phyloP scores from a whole-genome alignment of 2,113 vertebrate species.

The Catharus minimus region DNA sequence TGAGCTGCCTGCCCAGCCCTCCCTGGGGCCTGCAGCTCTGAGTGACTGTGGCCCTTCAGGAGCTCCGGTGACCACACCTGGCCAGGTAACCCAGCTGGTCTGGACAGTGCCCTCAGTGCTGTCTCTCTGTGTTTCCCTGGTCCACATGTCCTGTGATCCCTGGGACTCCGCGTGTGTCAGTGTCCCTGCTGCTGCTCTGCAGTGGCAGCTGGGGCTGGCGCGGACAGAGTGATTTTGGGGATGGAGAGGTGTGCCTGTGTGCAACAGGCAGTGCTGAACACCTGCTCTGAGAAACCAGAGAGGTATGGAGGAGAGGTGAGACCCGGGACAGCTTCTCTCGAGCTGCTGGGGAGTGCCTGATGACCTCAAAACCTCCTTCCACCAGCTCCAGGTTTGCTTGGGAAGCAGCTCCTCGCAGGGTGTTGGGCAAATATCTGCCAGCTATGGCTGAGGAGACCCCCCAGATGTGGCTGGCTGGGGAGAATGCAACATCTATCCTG shows the following conservation, averaged over 20 bases:
- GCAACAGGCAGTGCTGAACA: neutral
- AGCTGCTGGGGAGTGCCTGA: neutral
- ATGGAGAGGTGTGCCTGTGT: neutral
- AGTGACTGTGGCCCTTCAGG: neutral
- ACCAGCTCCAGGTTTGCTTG: neutral
- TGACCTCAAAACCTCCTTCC: neutral
- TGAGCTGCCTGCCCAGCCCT: neutral
- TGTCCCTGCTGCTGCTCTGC: neutral
- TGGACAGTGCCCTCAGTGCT: neutral
- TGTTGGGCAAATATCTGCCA: neutral
- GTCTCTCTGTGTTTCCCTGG: neutral
- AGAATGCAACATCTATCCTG: neutral
- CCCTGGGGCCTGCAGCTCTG: neutral
- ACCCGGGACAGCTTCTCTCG: neutral
- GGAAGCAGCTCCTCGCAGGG: neutral
- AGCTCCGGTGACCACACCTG: neutral
- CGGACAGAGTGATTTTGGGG: no score
- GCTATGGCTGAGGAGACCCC: neutral
- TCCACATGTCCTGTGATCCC: neutral
- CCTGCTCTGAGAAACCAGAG: neutral
- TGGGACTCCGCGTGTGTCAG: no score
- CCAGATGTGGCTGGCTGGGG: neutral
- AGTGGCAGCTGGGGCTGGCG: neutral
- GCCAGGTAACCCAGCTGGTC: no score
- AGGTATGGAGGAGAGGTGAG: neutral